Conservation (phyloP, 2,113 vertebrate species). For the Laticauda colubrina region DNA sequence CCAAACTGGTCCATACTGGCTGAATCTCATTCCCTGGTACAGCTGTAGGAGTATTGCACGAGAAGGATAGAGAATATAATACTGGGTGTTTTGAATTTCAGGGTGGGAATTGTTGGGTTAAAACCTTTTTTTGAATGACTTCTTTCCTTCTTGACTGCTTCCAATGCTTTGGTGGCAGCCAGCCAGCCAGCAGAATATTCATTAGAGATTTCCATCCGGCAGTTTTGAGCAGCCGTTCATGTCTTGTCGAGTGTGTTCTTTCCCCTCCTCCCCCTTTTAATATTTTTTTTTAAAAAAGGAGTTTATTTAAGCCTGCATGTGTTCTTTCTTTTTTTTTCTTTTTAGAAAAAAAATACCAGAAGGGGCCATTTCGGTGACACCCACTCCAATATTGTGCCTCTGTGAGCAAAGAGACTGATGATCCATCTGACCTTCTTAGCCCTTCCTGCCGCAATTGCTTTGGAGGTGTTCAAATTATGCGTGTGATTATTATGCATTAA, state of each 20-base stretch:
- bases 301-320: neutral
- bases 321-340: neutral
- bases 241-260: constrained; percentile 34
- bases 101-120: neutral
- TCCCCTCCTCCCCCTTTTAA: neutral
- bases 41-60: neutral
- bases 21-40: too few relatives aligned
- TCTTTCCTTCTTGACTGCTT: neutral
- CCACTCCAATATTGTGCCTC: neutral
- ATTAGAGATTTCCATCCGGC: constrained; percentile 33
- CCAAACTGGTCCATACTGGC: too few relatives aligned
- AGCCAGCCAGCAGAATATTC: constrained; percentile 22
- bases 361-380: constrained; percentile 21
- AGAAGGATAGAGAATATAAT: neutral
- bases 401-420: neutral
- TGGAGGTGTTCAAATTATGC: constrained; percentile 5
- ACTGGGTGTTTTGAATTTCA: neutral
- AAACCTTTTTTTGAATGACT: neutral
- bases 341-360: constrained; percentile 11
- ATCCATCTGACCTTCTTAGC: neutral
- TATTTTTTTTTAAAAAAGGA: neutral
- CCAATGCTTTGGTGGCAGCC: constrained; percentile 15
- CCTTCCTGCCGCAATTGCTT: neutral
- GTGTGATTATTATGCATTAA: constrained; percentile 11
- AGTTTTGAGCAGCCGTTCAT: constrained; percentile 22